These are phyloP conservation scores for Cynocephalus volans DNA, from an alignment of 2,113 vertebrate genomes.

Conservation along the genomic window DNA sequence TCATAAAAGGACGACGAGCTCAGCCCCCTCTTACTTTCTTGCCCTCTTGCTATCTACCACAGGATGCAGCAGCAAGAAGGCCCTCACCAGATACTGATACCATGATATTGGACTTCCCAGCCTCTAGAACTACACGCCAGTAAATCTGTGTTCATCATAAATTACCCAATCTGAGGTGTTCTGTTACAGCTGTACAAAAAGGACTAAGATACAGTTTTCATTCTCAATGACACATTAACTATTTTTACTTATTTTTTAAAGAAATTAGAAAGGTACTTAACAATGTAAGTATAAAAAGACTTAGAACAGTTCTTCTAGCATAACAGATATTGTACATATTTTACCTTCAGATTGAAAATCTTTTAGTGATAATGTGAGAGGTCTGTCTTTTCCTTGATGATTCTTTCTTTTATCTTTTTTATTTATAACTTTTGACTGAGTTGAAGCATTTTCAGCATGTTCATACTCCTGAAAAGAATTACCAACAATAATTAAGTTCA, in stretches of 20 bases:
- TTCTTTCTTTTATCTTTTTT: conserved; percentile 97
- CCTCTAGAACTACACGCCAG: neutral
- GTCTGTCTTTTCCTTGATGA: conserved; percentile 96
- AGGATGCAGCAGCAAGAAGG: neutral
- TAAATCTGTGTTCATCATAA: neutral
- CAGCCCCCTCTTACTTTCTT: neutral
- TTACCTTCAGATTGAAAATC: conserved; percentile 95
- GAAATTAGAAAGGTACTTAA: conserved; percentile 58
- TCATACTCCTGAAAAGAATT: conserved; percentile 89
- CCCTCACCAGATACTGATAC: neutral
- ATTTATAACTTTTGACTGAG: conserved; percentile 91
- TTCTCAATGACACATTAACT: neutral
- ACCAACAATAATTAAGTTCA: conserved; percentile 69
- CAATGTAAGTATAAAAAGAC: conserved; percentile 19
- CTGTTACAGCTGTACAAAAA: neutral
- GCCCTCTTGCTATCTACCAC: neutral
- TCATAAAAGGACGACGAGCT: neutral
- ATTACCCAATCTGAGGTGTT: neutral
- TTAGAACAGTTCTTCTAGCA: neutral
- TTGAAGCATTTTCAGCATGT: conserved; percentile 89
- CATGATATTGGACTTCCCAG: neutral
- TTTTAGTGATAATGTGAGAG: conserved; percentile 94
- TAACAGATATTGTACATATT: conserved; percentile 76
- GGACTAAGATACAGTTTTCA: neutral
- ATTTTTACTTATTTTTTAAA: conserved; percentile 28